Evolutionary conservation across 2,113 vertebrate species (phyloP), one percentile per base, ranked within the genome.

Genomic region (Galeopterus variegatus): DNA sequence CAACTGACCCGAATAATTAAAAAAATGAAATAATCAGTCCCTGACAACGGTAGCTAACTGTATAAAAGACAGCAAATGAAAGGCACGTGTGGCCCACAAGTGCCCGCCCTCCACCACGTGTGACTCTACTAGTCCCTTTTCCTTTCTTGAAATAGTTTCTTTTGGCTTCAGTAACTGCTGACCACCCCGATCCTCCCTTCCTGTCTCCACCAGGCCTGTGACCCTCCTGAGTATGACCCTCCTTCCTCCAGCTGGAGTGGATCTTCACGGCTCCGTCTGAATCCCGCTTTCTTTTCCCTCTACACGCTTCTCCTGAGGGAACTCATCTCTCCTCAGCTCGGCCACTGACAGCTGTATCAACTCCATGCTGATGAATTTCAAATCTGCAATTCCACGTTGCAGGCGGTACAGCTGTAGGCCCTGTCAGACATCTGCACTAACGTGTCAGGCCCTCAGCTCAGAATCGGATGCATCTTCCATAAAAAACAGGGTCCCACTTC

Each of bases 21-120:
- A 92, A 92, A 60, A 76, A 5, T 23, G 26, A 79, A 83, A 64
- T 48, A 83, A 94, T 21, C 62, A 95, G 36, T 3, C 26, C 3
- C 5, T 50, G 45, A 69, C 87, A 80, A 69, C 24, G n/a, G 19
- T 21, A 92, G 50, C 45, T 95, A 28, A 80, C 6, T 19, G 28
- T 50, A 58, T 52, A 45, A 92, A 85, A 82, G 21, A 77, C 15
- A 52, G 19, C 54, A 79, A 93, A 97, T 31, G 70, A 88, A 95
- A 70, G 67, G 41, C 36, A 67, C 0, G 6, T 4, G 81, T 4
- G 19, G 41, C 41, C 54, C 31, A 33, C 50, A 58, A 31, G 72
- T 48, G 9, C 28, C 65, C 58, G 19, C 21, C 33, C 10, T 69
- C 45, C 33, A 21, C 15, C 54, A 85, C 8, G 52, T 19, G 24